These are phyloP conservation scores for Propithecus deckenii DNA, from an alignment of 2,797 vertebrate species.

Conservation along the genomic window DNA sequence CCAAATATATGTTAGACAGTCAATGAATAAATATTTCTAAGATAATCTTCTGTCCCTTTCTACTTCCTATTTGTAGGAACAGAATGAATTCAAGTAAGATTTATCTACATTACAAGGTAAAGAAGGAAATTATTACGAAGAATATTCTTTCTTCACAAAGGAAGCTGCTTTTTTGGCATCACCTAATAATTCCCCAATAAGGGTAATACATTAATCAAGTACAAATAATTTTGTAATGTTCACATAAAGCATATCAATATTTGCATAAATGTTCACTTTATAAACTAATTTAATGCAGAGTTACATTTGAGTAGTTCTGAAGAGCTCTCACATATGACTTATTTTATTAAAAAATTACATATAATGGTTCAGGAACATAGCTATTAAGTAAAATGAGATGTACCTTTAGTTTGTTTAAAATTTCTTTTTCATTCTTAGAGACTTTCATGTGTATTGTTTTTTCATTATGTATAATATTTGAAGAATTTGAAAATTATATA, in stretches of 20 bases:
- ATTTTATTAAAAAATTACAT: neutral
- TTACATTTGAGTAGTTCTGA: neutral
- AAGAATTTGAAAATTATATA: neutral
- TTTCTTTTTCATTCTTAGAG: neutral
- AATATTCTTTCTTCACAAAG: constrained; percentile 3
- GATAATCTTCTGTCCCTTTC: neutral
- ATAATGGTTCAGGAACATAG: neutral
- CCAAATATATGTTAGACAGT: neutral
- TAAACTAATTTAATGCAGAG: neutral
- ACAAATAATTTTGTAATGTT: neutral
- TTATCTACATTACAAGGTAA: neutral
- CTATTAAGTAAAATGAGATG: neutral
- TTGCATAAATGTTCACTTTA: neutral
- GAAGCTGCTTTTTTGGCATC: neutral
- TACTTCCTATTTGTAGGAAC: neutral
- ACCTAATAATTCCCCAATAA: neutral
- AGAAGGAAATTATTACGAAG: neutral
- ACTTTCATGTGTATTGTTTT: neutral
- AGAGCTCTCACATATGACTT: neutral
- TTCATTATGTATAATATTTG: neutral
- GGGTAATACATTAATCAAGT: neutral
- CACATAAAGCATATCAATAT: neutral
- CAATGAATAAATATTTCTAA: neutral
- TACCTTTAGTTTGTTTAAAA: neutral
- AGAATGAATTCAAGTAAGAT: neutral